Evolutionary conservation across 2,797 vertebrate genomes (phyloP).

Genomic region (Artibeus lituratus): DNA sequence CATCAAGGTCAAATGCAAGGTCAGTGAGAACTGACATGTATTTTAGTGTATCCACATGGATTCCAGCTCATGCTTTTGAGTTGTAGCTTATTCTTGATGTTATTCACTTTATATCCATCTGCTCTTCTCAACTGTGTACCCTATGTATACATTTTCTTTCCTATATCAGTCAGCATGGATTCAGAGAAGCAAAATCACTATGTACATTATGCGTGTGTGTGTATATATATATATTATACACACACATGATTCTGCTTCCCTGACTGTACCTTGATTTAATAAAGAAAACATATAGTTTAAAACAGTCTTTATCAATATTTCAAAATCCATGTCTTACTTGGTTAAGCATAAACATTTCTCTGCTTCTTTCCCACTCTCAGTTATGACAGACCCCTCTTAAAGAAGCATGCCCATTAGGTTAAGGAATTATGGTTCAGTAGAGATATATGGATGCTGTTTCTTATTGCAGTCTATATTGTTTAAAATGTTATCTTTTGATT

Average conservation of each 20-base stretch:
- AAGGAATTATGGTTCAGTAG: background rate
- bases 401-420: background rate
- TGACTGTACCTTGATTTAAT: background rate
- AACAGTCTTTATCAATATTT: background rate
- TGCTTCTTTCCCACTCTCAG: background rate
- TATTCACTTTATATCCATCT: background rate
- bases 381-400: background rate
- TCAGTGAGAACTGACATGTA: background rate
- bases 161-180: background rate
- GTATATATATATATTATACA: background rate
- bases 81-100: background rate
- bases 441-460: background rate
- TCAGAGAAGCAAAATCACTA: background rate
- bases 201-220: background rate
- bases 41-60: background rate
- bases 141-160: background rate
- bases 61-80: background rate
- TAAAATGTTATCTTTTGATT: background rate
- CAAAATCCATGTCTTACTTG: background rate
- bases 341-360: background rate
- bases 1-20: background rate
- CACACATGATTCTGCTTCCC: background rate
- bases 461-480: background rate
- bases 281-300: background rate
- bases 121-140: background rate